Evolutionary conservation across 53 echinoderm and acorn worm genomes (phyloP).

Genomic region (Hippasteria phrygiana): DNA sequence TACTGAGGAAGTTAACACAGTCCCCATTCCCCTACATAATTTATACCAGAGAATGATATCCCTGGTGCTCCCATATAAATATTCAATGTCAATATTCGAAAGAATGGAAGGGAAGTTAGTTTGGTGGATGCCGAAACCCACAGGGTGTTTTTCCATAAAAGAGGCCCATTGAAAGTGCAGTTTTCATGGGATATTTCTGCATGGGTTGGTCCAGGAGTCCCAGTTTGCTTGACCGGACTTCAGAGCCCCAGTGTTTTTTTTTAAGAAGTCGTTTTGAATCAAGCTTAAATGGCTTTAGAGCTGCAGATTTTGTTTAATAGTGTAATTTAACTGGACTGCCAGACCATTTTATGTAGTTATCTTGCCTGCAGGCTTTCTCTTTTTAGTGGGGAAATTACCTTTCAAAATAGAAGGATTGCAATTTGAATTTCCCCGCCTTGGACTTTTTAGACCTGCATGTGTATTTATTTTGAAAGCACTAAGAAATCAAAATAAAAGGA

Average conservation of each 20-base stretch:
- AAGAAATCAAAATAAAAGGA: no score
- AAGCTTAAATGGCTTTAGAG: background rate
- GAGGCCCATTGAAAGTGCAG: slow-evolving; percentile 16
- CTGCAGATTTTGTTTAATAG: background rate
- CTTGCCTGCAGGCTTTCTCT: background rate
- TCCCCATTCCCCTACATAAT: background rate
- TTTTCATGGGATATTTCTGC: slow-evolving; percentile 58
- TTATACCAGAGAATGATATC: background rate
- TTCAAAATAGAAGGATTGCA: background rate
- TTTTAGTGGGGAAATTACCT: background rate
- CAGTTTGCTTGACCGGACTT: slow-evolving; percentile 40
- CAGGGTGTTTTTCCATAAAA: background rate
- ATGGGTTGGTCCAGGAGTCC: slow-evolving; percentile 17
- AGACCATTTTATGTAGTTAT: no score
- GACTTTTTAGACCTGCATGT: background rate
- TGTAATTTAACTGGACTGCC: no score
- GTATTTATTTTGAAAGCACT: no score
- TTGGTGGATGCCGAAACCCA: background rate
- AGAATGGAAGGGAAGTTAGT: background rate
- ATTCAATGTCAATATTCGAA: slow-evolving; percentile 18
- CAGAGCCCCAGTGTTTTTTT: background rate
- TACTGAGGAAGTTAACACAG: background rate
- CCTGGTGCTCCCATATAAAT: slow-evolving; percentile 27
- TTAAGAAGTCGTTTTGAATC: slow-evolving; percentile 1
- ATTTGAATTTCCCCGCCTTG: background rate